Base-by-base conservation (phyloP, 2,888 invertebrate species). In the Sphaerophoria taeniata region DNA sequence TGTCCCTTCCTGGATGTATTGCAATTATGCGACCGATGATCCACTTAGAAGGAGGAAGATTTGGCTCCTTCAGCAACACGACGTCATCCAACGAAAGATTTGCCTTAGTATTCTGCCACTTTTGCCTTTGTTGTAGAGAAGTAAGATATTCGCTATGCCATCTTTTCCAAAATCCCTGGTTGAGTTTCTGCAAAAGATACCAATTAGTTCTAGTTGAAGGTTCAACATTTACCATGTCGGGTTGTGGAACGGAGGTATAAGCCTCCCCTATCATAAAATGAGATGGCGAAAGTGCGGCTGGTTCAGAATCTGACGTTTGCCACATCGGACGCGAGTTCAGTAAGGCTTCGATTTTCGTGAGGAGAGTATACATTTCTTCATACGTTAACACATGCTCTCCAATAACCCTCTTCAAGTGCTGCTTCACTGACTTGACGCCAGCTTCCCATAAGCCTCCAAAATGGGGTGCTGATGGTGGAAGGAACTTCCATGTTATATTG, bases 211-310 rank as follows among this genome's bases (percentile, higher is more conserved):
- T 11, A 33, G 33, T 11, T 12, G 33, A 33, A 3, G 9, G 31
- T 3, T 55, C n/a, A n/a, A 6, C 31, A 55, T 55, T 55, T 55
- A 33, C 31, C 12, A 55, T 12, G n/a, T 55, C 33, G 33, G 55
- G 67, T n/a, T 49, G 58, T 6, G 67, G 56, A 36, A 69, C 12
- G 1, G 51, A 43, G 12, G 45, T 67, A 5, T 55, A 56, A n/a
- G 65, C 4, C 9, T 63, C 49, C n/a, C 65, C 74, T 34, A 74
- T 65, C 34, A 65, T 55, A 16, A 63, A 74, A 33, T 74, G 65
- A 2, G 45, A 12, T 9, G 71, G 45, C 3, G 71, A 53, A 14
- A 73, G 47, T 2, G 73, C 73, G 34, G 36, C 33, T 39, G 43
- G 53, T n/a, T 61, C 60, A n/a, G 24, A 24, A 24, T 24, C 24